These are phyloP conservation scores for Ceratosolen fusciceps DNA, from an alignment of 1,140 invertebrate genomes.

Conservation along the genomic window DNA sequence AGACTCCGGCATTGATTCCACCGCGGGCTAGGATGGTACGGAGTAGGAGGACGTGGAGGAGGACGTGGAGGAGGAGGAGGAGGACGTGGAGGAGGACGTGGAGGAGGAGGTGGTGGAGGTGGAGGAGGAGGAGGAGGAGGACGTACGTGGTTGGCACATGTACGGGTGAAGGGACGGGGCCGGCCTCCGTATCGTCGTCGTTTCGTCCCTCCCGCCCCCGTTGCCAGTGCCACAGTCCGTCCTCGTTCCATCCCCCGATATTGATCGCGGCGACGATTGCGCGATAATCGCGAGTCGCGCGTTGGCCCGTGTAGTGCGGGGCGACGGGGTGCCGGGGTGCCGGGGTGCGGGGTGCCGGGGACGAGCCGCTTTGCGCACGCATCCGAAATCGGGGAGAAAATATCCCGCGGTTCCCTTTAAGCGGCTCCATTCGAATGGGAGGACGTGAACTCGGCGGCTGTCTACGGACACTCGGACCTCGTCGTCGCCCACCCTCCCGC, in stretches of 20 bases:
- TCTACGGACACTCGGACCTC: background rate
- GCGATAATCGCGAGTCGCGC: background rate
- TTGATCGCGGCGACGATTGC: conserved; percentile 6
- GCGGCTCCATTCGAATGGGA: background rate
- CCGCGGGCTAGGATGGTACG: too few species aligned
- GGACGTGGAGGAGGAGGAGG: background rate
- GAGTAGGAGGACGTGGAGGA: too few species aligned
- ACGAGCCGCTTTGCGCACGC: background rate
- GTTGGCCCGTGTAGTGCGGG: too few species aligned
- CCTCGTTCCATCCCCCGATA: background rate
- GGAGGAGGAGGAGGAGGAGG: background rate
- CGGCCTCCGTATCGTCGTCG: background rate
- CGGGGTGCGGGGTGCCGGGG: background rate
- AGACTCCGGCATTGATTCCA: too few species aligned
- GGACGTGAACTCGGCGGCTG: conserved; percentile 20
- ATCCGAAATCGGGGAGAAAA: background rate
- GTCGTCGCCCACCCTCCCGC: background rate
- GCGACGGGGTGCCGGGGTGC: background rate
- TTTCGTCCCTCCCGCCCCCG: too few species aligned
- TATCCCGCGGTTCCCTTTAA: conserved; percentile 35
- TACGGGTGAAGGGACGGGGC: conserved; percentile 22
- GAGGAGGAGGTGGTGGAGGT: background rate
- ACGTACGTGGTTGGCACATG: background rate
- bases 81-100: background rate
- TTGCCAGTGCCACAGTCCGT: background rate